Evolutionary conservation across 1,140 invertebrate species (phyloP).

Genomic region (Tetranychus urticae): DNA sequence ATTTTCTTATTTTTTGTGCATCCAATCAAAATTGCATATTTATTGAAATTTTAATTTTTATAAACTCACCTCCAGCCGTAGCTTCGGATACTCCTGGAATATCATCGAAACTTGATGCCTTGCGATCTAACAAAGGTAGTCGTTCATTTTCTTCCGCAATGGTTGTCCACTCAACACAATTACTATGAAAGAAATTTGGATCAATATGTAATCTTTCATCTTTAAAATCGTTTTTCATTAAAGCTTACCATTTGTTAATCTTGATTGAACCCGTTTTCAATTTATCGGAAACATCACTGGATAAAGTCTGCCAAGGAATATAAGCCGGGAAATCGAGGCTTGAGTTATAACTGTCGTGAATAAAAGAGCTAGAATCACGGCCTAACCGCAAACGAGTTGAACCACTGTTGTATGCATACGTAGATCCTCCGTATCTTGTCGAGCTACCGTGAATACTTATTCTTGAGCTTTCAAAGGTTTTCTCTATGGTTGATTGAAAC

Average conservation of each 20-base stretch:
- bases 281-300: constrained; percentile 12
- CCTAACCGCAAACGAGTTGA: background rate
- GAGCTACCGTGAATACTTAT: background rate
- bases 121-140: constrained; percentile 8
- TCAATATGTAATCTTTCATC: background rate
- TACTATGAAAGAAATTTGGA: constrained; percentile 4
- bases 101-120: background rate
- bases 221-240: too few relatives aligned
- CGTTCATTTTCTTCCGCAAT: constrained; percentile 13
- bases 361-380: constrained; percentile 5
- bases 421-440: background rate
- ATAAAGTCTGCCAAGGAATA: constrained; percentile 14
- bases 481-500: background rate
- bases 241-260: constrained; percentile 11
- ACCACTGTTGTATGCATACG: background rate
- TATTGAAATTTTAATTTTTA: background rate
- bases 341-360: constrained; percentile 12
- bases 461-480: background rate
- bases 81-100: background rate
- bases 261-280: constrained; percentile 13
- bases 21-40: too few relatives aligned
- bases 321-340: constrained; percentile 15
- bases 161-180: constrained; percentile 11
- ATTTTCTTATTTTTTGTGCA: too few relatives aligned
- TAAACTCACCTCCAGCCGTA: background rate